Percentiles rank a stretch among this genome's conserved stretches.
These are phyloP conservation scores for Acyrthosiphon pisum DNA, from an alignment of 1,140 invertebrate species.

Conservation along the genomic window DNA sequence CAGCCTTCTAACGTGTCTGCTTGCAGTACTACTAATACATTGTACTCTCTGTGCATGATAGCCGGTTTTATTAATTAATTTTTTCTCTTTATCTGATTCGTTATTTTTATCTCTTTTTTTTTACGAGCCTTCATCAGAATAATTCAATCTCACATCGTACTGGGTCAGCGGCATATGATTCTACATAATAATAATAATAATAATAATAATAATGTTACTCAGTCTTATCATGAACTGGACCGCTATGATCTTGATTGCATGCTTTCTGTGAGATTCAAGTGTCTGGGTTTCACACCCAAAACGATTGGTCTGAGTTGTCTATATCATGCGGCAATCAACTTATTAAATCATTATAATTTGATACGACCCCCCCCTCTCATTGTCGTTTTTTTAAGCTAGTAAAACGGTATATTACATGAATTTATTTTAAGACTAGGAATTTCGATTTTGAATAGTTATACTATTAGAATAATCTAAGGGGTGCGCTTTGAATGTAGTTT, in stretches of 20 bases:
- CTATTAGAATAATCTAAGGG: not conserved
- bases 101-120: slow-evolving; percentile 19
- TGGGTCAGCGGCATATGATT: not conserved
- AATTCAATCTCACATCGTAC: slow-evolving; percentile 1
- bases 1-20: not conserved
- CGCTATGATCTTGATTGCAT: slow-evolving; percentile 16
- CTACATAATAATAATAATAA: not conserved
- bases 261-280: not conserved
- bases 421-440: not conserved
- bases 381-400: not conserved
- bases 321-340: not conserved
- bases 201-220: not conserved
- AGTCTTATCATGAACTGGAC: not conserved
- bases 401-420: not conserved
- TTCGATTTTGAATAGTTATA: not conserved
- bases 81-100: slow-evolving; percentile 47
- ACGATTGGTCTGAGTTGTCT: not conserved
- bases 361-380: not conserved
- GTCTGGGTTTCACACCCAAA: slow-evolving; percentile 28
- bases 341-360: slow-evolving; percentile 12
- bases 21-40: not conserved
- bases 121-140: slow-evolving; percentile 13
- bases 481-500: not conserved
- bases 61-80: slow-evolving; percentile 52
- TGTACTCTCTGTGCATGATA: not conserved